Evolutionary conservation across 2,113 vertebrate species (phyloP).

Genomic region (Psittacula cyanocephala): DNA sequence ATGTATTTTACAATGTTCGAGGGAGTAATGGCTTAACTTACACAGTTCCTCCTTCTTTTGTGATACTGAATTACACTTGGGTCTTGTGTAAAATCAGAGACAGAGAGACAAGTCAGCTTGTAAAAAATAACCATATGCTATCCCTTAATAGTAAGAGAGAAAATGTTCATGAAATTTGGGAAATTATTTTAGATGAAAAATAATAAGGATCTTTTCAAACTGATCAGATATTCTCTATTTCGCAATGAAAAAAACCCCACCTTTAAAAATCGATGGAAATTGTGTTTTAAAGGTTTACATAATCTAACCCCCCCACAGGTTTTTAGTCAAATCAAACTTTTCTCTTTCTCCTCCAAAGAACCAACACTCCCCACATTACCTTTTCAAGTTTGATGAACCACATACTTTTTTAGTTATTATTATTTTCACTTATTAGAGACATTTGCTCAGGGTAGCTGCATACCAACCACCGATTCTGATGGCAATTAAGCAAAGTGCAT

Average conservation of each 20-base stretch:
- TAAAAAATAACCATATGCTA: neutral
- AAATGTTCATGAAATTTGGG: neutral
- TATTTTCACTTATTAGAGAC: neutral
- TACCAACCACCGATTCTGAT: neutral
- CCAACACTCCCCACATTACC: fast-evolving
- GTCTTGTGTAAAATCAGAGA: neutral
- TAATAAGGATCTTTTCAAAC: neutral
- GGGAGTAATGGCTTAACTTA: neutral
- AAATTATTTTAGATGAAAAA: neutral
- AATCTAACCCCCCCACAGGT: neutral
- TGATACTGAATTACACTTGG: neutral
- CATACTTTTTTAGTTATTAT: neutral
- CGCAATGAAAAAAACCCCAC: neutral
- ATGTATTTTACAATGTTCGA: neutral
- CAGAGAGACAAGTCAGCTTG: neutral
- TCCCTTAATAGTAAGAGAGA: neutral
- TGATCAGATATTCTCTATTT: neutral
- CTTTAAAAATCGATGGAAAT: neutral
- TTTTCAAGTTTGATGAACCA: neutral
- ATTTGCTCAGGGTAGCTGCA: neutral
- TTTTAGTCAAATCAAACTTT: neutral
- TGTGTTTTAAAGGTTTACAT: neutral
- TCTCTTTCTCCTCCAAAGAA: neutral
- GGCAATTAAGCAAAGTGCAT: neutral
- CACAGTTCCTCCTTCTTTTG: neutral